Evolutionary conservation across 2,888 invertebrate genomes (phyloP).

Genomic region (Drosophila merina): DNA sequence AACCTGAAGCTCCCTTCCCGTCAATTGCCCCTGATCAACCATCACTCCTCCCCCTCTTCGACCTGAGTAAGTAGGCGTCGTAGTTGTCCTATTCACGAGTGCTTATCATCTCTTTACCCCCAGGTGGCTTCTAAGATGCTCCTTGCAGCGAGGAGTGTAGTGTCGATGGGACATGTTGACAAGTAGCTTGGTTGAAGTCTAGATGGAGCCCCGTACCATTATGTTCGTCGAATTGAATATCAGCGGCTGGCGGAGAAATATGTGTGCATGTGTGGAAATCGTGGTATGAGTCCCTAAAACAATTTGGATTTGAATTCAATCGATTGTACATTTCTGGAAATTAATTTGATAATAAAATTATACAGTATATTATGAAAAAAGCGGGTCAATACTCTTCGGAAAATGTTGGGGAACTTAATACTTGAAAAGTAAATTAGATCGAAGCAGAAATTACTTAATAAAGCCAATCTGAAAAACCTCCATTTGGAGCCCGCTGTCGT

Average conservation of each 20-base stretch:
- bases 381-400: too few species aligned
- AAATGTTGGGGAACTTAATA: background rate
- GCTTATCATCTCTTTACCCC: background rate
- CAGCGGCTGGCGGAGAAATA: background rate
- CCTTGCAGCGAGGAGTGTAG: background rate
- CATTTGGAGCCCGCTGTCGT: too few species aligned
- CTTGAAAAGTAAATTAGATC: too few species aligned
- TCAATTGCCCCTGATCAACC: background rate
- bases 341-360: background rate
- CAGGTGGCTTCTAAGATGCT: constrained; percentile 3
- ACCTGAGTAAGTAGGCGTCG: background rate
- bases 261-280: background rate
- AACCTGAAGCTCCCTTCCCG: background rate
- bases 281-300: background rate
- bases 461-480: too few species aligned
- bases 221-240: constrained; percentile 1
- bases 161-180: constrained; percentile 45
- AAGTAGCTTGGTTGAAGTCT: constrained; percentile 35
- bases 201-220: constrained; percentile 23
- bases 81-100: background rate
- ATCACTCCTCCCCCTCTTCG: background rate
- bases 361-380: background rate
- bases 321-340: background rate
- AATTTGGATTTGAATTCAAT: background rate
- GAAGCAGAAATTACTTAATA: too few species aligned